Conservation (phyloP, 2,888 invertebrate species). For the Rhagonycha lutea region DNA sequence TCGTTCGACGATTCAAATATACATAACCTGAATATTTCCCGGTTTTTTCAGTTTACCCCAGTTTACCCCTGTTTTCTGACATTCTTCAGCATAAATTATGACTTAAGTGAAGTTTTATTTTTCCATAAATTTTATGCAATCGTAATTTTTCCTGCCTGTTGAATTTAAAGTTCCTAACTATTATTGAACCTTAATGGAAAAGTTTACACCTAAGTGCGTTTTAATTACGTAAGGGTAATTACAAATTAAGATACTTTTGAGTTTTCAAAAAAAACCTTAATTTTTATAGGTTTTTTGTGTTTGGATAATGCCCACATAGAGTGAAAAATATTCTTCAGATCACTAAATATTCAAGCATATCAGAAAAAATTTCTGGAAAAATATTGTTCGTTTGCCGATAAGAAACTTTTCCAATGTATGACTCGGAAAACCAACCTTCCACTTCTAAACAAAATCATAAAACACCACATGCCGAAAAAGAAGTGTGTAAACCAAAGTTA, state of each 20-base stretch:
- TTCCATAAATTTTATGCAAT: neutral
- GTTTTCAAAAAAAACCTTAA: neutral
- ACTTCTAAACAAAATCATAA: conserved; percentile 40
- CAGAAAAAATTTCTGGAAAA: conserved; percentile 40
- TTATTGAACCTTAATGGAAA: neutral
- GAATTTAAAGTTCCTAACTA: neutral
- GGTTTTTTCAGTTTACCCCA: neutral
- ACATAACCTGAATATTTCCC: neutral
- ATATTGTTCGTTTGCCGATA: neutral
- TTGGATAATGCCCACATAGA: neutral
- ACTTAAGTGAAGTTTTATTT: neutral
- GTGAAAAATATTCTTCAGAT: neutral
- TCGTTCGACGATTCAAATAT: neutral
- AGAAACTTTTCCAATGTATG: neutral
- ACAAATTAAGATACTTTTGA: neutral
- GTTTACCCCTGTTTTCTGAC: neutral
- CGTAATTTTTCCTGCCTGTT: neutral
- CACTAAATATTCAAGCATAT: conserved; percentile 37
- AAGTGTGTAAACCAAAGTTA: conserved; percentile 36
- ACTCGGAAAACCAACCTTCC: conserved; percentile 5
- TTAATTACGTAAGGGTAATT: neutral
- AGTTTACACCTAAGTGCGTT: neutral
- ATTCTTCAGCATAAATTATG: neutral
- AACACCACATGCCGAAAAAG: conserved; percentile 43
- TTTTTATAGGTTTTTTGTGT: neutral